These are phyloP conservation scores for Periplaneta americana DNA, from an alignment of 1,140 invertebrate species.

Conservation along the genomic window DNA sequence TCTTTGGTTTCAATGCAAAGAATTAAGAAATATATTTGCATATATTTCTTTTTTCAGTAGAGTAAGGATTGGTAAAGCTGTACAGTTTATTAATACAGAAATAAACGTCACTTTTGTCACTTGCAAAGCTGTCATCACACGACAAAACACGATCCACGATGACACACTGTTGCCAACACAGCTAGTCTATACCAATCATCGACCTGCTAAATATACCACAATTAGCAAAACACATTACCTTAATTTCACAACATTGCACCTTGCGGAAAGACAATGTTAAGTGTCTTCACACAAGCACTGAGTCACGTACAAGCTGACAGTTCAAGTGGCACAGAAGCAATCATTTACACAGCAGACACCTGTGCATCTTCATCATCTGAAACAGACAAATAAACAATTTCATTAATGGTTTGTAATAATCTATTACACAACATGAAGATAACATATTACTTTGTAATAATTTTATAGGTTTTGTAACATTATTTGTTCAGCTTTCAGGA, in stretches of 20 bases:
- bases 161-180: background rate
- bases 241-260: background rate
- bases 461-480: no score
- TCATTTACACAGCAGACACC: conserved; percentile 27
- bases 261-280: background rate
- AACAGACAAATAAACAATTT: conserved; percentile 13
- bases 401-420: conserved; percentile 2
- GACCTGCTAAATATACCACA: background rate
- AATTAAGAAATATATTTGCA: background rate
- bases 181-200: background rate
- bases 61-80: background rate
- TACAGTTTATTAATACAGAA: background rate
- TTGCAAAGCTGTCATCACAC: background rate
- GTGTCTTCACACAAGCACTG: background rate
- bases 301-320: background rate
- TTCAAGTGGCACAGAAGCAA: background rate
- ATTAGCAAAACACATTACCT: background rate
- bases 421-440: background rate
- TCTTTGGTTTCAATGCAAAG: background rate
- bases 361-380: conserved; percentile 30
- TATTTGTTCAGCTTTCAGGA: no score
- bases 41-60: background rate
- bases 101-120: background rate
- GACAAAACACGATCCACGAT: background rate
- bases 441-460: no score